Conservation (phyloP, 1,140 invertebrate genomes). For the Drosophila melanica region DNA sequence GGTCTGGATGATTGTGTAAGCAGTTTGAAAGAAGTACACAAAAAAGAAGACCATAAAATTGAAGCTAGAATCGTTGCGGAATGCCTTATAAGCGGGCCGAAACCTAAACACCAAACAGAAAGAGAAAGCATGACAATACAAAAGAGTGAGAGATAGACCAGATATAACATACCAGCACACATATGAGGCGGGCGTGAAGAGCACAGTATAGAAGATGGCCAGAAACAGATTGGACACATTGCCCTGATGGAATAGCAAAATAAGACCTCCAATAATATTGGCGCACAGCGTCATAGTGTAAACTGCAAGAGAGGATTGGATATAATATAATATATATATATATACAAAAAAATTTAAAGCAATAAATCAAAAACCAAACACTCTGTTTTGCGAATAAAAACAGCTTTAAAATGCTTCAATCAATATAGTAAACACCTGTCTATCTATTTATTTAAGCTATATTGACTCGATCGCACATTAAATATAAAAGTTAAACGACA, state of each 20-base stretch:
- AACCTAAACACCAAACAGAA: conserved; percentile 80
- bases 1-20: conserved; percentile 94
- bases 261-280: conserved; percentile 93
- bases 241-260: conserved; percentile 87
- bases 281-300: conserved; percentile 93
- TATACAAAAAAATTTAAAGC: too few species aligned
- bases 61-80: conserved; percentile 97
- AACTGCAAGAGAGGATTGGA: conserved; percentile 85
- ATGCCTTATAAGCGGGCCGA: conserved; percentile 89
- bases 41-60: conserved; percentile 99
- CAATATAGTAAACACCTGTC: too few species aligned
- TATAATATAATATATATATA: too few species aligned
- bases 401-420: too few species aligned
- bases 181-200: conserved; percentile 98
- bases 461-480: too few species aligned
- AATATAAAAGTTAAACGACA: too few species aligned
- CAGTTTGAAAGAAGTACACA: conserved; percentile 98
- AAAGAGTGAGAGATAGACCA: neutral
- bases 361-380: too few species aligned
- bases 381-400: too few species aligned
- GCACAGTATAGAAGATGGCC: conserved; percentile 93
- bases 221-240: conserved; percentile 93
- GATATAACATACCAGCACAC: conserved; percentile 94
- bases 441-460: too few species aligned
- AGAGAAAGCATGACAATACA: neutral